Percentiles rank a stretch among this genome's conserved stretches.
Conservation (phyloP, 2,888 invertebrate species). For the Sialis lutaria region DNA sequence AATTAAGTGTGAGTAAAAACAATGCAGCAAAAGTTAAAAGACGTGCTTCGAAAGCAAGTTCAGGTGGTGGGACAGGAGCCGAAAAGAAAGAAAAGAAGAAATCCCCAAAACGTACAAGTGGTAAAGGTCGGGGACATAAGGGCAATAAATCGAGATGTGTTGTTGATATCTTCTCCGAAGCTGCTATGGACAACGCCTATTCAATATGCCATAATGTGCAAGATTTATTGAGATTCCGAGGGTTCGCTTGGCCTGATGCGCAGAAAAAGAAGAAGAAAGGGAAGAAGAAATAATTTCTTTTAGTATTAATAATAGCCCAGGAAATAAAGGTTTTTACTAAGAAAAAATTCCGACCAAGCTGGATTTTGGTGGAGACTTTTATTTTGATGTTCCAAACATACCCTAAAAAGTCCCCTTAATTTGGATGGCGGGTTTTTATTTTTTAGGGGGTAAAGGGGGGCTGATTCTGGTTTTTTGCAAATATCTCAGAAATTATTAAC, state of each 20-base stretch:
- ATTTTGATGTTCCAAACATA: no score
- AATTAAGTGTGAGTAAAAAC: slow-evolving; percentile 9
- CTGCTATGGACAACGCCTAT: slow-evolving; percentile 88
- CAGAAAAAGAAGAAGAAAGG: slow-evolving; percentile 78
- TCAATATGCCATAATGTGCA: slow-evolving; percentile 87
- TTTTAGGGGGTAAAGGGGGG: no score
- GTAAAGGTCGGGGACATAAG: slow-evolving; percentile 26
- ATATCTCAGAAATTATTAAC: no score
- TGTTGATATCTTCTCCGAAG: slow-evolving; percentile 73
- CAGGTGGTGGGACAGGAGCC: slow-evolving; percentile 2
- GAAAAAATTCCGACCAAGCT: no score
- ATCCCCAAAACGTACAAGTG: slow-evolving; percentile 26
- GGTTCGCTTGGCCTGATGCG: slow-evolving; percentile 78
- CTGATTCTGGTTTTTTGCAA: no score
- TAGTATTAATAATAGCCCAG: no score
- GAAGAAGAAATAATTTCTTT: no score
- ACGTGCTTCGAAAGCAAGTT: slow-evolving; percentile 1
- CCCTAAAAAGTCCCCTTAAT: no score
- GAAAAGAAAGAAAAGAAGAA: slow-evolving; percentile 22
- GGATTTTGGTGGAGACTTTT: no score
- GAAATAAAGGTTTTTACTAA: no score
- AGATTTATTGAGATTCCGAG: slow-evolving; percentile 67
- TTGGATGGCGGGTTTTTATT: no score
- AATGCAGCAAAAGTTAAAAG: slow-evolving; percentile 31
- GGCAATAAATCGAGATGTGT: slow-evolving; percentile 45